Percentiles rank a stretch among this genome's conserved stretches.
Conservation (phyloP, 2,113 vertebrate genomes). For the Cavia aperea region DNA sequence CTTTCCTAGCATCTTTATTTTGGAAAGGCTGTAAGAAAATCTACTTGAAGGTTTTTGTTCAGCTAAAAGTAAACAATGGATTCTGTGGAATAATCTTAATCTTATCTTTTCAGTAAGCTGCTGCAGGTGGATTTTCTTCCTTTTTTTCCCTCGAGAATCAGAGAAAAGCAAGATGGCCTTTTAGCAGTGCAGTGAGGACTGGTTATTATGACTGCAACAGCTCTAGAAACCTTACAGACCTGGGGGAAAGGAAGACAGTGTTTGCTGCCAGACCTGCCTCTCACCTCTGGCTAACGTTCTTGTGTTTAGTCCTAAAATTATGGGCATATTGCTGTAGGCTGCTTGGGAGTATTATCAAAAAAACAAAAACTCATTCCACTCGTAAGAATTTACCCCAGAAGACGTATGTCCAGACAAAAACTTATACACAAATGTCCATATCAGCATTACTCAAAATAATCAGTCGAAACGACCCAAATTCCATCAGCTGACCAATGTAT, state of each 20-base stretch:
- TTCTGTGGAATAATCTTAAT: conserved; percentile 12
- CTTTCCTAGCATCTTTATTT: conserved; percentile 53
- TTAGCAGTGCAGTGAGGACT: neutral
- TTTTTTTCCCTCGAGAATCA: neutral
- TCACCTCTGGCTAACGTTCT: neutral
- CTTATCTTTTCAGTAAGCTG: neutral
- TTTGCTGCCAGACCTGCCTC: neutral
- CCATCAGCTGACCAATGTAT: neutral
- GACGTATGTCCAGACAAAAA: neutral
- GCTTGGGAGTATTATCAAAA: neutral
- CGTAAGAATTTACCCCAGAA: neutral
- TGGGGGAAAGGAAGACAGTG: neutral
- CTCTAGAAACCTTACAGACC: neutral
- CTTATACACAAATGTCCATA: neutral
- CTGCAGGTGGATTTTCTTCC: neutral
- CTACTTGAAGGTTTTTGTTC: conserved; percentile 31
- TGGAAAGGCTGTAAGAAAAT: conserved; percentile 47
- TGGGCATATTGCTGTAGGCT: neutral
- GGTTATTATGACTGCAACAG: neutral
- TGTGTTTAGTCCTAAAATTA: neutral
- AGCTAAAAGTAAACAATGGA: conserved; percentile 52
- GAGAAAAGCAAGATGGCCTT: neutral
- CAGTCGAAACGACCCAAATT: neutral
- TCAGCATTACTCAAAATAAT: neutral
- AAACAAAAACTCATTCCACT: conserved; percentile 28